phyloP scores from a whole-genome alignment of 2,888 invertebrate species.

The Drosophila prostipennis region DNA sequence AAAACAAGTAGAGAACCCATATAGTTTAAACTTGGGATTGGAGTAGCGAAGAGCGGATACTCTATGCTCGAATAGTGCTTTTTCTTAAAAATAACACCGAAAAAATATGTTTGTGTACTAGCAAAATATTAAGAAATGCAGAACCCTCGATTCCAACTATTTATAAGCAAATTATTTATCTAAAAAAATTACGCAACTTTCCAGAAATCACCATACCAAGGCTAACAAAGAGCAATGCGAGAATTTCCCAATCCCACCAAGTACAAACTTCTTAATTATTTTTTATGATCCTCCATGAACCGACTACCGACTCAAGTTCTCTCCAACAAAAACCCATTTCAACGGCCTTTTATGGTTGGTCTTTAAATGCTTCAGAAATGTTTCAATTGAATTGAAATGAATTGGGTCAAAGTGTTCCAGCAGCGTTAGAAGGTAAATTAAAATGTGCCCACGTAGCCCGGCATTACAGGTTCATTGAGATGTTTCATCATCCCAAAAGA shows the following conservation, averaged over 20 bases:
- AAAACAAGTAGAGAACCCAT: constrained; percentile 4
- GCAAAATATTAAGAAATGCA: too few species aligned
- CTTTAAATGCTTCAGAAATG: constrained; percentile 60
- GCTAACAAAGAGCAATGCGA: constrained; percentile 34
- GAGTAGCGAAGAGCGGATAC: constrained; percentile 39
- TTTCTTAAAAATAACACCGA: too few species aligned
- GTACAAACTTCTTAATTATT: constrained; percentile 67
- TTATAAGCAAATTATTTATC: too few species aligned
- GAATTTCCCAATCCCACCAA: constrained; percentile 15
- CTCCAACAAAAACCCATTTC: constrained; percentile 32
- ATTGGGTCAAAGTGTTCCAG: constrained; percentile 74
- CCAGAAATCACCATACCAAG: neutral
- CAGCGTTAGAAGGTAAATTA: constrained; percentile 52
- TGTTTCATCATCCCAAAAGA: constrained; percentile 34
- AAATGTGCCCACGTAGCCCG: constrained; percentile 41
- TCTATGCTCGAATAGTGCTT: constrained; percentile 5
- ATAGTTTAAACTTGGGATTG: neutral
- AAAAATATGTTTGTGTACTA: too few species aligned
- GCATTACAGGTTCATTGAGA: constrained; percentile 59
- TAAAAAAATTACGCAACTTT: neutral
- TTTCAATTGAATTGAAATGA: constrained; percentile 44
- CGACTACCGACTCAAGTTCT: constrained; percentile 61
- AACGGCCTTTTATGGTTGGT: constrained; percentile 53
- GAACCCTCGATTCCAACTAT: too few species aligned
- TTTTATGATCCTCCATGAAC: constrained; percentile 70